These are phyloP conservation scores for Trichacis sp. DNA, from an alignment of 2,888 invertebrate genomes.

Conservation along the genomic window DNA sequence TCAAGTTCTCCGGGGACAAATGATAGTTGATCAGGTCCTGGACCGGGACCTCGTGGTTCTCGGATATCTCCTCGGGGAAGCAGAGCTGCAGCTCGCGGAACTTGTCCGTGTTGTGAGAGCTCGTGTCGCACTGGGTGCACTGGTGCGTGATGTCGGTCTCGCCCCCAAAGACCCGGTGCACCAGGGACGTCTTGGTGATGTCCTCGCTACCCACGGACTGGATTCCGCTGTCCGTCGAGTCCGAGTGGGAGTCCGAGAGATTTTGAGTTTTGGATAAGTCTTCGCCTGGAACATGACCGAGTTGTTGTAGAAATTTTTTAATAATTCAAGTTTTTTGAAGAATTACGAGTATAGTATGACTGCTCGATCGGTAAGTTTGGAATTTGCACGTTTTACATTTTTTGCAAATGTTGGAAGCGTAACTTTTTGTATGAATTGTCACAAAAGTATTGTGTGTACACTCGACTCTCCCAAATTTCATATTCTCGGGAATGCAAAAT, in stretches of 20 bases:
- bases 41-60: conserved; percentile 74
- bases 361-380: no score
- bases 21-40: conserved; percentile 84
- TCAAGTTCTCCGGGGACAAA: conserved; percentile 81
- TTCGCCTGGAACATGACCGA: conserved; percentile 52
- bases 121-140: conserved; percentile 79
- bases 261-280: conserved; percentile 58
- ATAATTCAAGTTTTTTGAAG: no score
- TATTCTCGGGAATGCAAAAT: no score
- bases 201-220: conserved; percentile 67
- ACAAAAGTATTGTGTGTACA: no score
- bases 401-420: no score
- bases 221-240: conserved; percentile 67
- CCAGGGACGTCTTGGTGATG: conserved; percentile 66
- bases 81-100: conserved; percentile 86
- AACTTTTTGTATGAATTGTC: no score
- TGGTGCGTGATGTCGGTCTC: conserved; percentile 80
- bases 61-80: conserved; percentile 73
- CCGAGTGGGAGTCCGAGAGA: conserved; percentile 64
- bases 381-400: no score
- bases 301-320: no score
- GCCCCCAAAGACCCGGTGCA: conserved; percentile 84
- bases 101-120: conserved; percentile 80
- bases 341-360: no score
- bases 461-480: no score